Base-by-base conservation (phyloP, 2,888 invertebrate genomes). In the Gari tellinella region DNA sequence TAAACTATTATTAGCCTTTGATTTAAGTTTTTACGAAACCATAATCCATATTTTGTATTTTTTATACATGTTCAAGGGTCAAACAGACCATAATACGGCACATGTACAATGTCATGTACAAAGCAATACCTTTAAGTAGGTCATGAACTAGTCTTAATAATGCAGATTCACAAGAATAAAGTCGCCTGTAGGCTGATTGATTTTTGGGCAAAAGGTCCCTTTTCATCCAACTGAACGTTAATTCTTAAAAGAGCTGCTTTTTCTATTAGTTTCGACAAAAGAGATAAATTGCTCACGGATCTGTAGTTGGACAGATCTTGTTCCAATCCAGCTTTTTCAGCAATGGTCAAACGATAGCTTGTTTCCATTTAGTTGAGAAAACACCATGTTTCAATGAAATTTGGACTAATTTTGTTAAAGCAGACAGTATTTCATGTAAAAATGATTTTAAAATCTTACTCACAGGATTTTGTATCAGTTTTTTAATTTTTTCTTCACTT, bases 111-210 rank as follows among this genome's bases (percentile, higher is more conserved):
- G n/a, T n/a, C n/a, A n/a, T n/a, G n/a, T n/a, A n/a, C n/a, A n/a
- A n/a, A n/a, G n/a, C 31, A 4, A 31, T 31, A 31, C 5, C 63
- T 38, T 52, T 45, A 23, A 61, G 61, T 37, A 73, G 38, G 51
- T 63, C 72, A 60, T 69, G 73, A 15, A 72, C 53, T 5, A 73
- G 56, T n/a, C 68, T 62, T 14, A 67, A 38, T 21, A 77, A 41
- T 5, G 64, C 68, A 19, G 77, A 57, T 55, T 68, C 68, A 53
- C 63, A 58, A 15, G 66, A 65, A 37, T 78, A 66, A 40, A 45
- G 62, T 12, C 52, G 49, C 23, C 72, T 62, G 51, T 64, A 73
- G 12, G 72, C 64, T 2, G 77, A 73, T 41, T 73, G 61, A 38
- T 57, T 62, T 55, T 67, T 60, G 31, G 65, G 62, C 14, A 72